Evolutionary conservation across 1,140 invertebrate species (phyloP), one percentile per base, ranked within the genome.

Genomic region (Ruditapes philippinarum): DNA sequence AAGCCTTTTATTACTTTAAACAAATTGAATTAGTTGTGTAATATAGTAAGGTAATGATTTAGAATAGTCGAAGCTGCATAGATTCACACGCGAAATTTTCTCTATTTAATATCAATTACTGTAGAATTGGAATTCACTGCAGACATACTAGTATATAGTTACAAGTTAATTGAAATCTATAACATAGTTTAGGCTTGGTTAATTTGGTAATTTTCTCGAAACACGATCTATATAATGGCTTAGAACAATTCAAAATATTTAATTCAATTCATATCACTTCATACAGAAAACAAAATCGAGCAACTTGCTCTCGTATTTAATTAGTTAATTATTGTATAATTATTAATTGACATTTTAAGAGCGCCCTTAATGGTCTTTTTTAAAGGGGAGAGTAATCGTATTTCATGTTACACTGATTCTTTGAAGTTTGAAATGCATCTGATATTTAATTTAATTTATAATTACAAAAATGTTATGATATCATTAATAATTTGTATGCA

Each of bases 91-190:
- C 31, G 25, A 28, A 54, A 31, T 54, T 78, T 54, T 78, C 45
- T 51, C 45, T 78, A 78, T 78, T 78, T 78, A 78, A 78, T 78
- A 54, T 54, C 74, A 78, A 78, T 78, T 78, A 78, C 22, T 51
- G 17, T 57, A 28, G 22, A 51, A 78, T 78, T 78, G 45, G 31
- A 51, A 45, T 54, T 78, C 45, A 45, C 22, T 54, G 33, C 74
- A 51, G 42, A 54, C 74, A 51, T 19, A 45, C 36, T 51, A 1
- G 74, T 78, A 78, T 78, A 78, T 78, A 1, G 74, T 78, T 78
- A 51, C 74, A 54, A 28, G 74, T 51, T 51, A 78, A 78, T 78
- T 51, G 74, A 78, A 78, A 78, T 51, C 14, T 78, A 78, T 78
- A 25, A 54, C 74, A 78, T 40, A 14, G 36, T 51, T 78, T 78